Base-by-base conservation (phyloP, 2,888 invertebrate species). In the Cerceris rybyensis region DNA sequence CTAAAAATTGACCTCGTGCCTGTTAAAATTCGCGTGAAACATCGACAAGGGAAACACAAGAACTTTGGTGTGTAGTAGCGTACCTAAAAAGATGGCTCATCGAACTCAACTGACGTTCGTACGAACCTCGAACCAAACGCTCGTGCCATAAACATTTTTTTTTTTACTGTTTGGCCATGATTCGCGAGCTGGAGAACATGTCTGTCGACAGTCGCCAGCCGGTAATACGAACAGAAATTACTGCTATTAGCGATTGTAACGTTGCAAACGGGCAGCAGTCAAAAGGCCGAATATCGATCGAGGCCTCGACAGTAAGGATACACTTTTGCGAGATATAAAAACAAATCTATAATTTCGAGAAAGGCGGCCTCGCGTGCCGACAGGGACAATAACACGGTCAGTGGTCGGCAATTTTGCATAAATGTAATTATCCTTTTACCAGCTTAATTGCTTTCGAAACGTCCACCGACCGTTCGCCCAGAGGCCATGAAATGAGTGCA, bases 161-260 rank as follows among this genome's bases (percentile, higher is more conserved):
- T 76, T 85, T 84, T 84, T 78, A 84, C 76, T 72, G 61, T 73
- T 46, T 54, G 14, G 61, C 66, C 83, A 72, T 78, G 81, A 83
- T 84, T 79, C 78, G 75, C 58, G 75, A 70, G 70, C 75, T 76
- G 67, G 63, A 54, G 67, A 67, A 57, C 66, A 66, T 69, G 75
- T 68, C 46, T 74, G 70, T 84, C 84, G 80, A 84, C 82, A 78
- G 78, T 82, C 65, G 76, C 55, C 60, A 60, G 28, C 69, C 73
- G 67, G 77, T 79, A 84, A 81, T 72, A 70, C 78, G 69, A 70
- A 69, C 75, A 70, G 75, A 80, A 85, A 85, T 85, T 77, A 85
- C 85, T 83, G 84, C 83, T 81, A 85, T 85, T 85, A 85, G 75
- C 81, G 85, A 85, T 81, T 85, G 85, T 85, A 85, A 85, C 81